Base-by-base conservation (phyloP, 2,888 invertebrate genomes). In the Erebia ligea region DNA sequence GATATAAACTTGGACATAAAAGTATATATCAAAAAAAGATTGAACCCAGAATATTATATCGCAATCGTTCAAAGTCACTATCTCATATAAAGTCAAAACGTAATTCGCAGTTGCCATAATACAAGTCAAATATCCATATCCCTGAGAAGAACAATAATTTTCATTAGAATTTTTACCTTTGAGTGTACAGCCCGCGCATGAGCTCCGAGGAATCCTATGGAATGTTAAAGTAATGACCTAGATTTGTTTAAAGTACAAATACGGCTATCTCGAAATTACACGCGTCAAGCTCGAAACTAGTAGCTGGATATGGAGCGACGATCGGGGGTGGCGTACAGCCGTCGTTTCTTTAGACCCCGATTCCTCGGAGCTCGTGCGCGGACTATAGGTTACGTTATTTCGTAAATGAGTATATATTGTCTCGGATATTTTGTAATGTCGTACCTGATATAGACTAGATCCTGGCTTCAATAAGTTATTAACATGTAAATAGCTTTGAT, bases 31-130 rank as follows among this genome's bases (percentile, higher is more conserved):
- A 40, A 87, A 83, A 0, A 85, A 3, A 0, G 86, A 76, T 59
- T 89, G 82, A 11, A 88, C n/a, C 92, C 92, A 93, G 69, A 84
- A 86, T 59, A 91, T 73, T 0, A 81, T 1, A 54, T 57, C 73
- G 70, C 92, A 92, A 72, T 90, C 83, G 72, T 92, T 92, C 6
- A 91, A 74, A 0, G 92, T 92, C 0, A 87, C 82, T 13, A 92
- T 65, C 66, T 88, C 88, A 66, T 93, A 93, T 1, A 89, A 74
- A 0, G 79, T 79, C 1, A 87, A 2, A 8, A 87, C 85, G 65
- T 91, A 92, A 70, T 87, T 87, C 0, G 77, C 61, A 0, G 90
- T 89, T 0, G 84, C 80, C 76, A 90, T 76, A 0, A 80, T 17
- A 74, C 89, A 89, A 0, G 87, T 85, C 0, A 86, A 8, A 66